phyloP scores from a whole-genome alignment of 2,113 vertebrate species.

The Anguilla japonica region DNA sequence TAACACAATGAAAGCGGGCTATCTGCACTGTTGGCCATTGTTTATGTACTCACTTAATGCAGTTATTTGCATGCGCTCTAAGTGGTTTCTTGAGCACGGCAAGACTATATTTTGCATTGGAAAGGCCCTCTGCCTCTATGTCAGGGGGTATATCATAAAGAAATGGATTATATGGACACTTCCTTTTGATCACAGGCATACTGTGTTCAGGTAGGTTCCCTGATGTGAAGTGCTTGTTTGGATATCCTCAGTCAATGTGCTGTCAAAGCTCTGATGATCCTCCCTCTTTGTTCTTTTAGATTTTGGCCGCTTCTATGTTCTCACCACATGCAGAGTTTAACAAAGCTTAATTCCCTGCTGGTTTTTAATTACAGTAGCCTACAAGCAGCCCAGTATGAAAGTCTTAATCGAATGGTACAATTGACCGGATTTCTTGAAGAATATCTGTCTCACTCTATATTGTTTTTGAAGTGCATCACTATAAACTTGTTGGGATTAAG shows the following conservation, averaged over 20 bases:
- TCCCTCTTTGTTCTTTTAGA: conserved; percentile 27
- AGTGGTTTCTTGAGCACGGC: no score
- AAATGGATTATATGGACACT: not conserved
- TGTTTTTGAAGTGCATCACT: conserved; percentile 37
- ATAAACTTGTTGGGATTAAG: no score
- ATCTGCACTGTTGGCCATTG: not conserved
- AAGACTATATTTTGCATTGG: not conserved
- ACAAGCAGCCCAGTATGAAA: conserved; percentile 54
- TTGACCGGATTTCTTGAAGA: conserved; percentile 38
- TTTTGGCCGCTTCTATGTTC: conserved; percentile 54
- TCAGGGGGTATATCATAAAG: no score
- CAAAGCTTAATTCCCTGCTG: conserved; percentile 46
- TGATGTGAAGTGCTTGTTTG: not conserved
- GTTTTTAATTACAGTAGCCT: conserved; percentile 56
- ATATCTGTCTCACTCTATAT: conserved; percentile 46
- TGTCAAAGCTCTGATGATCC: not conserved
- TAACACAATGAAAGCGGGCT: no score
- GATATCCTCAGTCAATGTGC: conserved; percentile 55
- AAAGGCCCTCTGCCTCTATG: not conserved
- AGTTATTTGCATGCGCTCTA: no score
- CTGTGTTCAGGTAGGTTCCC: not conserved
- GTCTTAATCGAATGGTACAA: conserved; percentile 60
- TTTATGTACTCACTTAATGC: not conserved
- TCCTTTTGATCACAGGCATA: not conserved
- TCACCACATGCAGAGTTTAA: conserved; percentile 14